A percentile compares a stretch with the other conserved stretches of the same genome.
Conservation (phyloP, 2,797 vertebrate genomes). For the Sebastes diaconus region DNA sequence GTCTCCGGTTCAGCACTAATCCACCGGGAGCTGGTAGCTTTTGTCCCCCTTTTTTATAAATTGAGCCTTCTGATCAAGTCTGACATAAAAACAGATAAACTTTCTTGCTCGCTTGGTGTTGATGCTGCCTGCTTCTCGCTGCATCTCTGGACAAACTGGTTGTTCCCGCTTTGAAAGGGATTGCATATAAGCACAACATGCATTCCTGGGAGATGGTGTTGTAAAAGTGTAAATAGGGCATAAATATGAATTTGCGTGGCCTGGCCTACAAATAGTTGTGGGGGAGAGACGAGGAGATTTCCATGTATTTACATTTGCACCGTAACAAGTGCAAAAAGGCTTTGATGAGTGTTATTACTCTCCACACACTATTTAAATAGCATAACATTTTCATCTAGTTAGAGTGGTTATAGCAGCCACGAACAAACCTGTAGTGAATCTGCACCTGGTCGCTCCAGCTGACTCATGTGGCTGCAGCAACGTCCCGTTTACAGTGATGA, state of each 20-base stretch:
- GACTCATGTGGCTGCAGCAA: no score
- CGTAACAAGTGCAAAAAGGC: not conserved
- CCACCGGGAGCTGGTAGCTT: not conserved
- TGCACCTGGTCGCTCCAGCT: not conserved
- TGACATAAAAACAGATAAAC: not conserved
- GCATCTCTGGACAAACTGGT: not conserved
- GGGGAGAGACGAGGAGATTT: slow-evolving; percentile 29
- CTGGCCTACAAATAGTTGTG: not conserved
- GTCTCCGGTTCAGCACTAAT: slow-evolving; percentile 18
- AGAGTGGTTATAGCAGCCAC: not conserved
- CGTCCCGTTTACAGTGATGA: not conserved
- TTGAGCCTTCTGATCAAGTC: not conserved
- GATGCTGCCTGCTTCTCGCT: not conserved
- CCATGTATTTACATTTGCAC: slow-evolving; percentile 11
- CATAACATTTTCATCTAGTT: not conserved
- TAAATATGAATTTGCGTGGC: slow-evolving; percentile 4
- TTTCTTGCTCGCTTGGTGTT: not conserved
- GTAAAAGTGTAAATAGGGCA: not conserved
- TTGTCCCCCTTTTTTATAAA: not conserved
- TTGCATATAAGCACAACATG: not conserved
- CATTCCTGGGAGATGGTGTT: not conserved
- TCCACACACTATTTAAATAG: not conserved
- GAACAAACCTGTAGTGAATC: not conserved
- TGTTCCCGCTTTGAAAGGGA: not conserved
- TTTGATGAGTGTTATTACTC: slow-evolving; percentile 9